Percentiles rank a stretch among this genome's conserved stretches.
phyloP scores from a whole-genome alignment of 2,888 invertebrate species.

The Lasioglossum figueresi region DNA sequence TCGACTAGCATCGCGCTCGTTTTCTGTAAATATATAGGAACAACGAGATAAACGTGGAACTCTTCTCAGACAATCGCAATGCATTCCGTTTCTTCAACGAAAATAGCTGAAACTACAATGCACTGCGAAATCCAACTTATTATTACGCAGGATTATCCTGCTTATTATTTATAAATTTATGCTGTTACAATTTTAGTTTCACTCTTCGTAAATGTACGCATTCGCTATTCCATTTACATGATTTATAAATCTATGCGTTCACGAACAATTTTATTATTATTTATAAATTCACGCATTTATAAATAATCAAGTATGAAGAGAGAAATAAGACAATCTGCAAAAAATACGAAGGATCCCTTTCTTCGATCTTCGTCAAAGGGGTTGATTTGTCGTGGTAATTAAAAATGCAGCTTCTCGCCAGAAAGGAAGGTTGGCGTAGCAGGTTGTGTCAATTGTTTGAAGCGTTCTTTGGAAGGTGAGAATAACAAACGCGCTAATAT shows the following conservation, averaged over 20 bases:
- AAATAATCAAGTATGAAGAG: too few species aligned
- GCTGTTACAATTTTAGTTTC: too few species aligned
- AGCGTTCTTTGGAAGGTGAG: constrained; percentile 19
- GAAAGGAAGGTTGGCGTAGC: background rate
- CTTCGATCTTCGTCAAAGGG: background rate
- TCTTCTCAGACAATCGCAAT: background rate
- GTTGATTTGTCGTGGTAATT: background rate
- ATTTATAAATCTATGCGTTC: background rate
- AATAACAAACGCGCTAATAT: constrained; percentile 45
- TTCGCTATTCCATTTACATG: too few species aligned
- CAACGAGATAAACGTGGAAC: background rate
- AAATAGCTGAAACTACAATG: background rate
- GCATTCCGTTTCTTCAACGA: background rate
- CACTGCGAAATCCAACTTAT: background rate
- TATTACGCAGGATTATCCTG: too few species aligned
- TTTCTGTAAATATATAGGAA: background rate
- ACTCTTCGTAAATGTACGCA: too few species aligned
- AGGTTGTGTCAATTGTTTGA: constrained; percentile 19
- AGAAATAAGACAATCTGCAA: too few species aligned
- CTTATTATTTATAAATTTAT: background rate
- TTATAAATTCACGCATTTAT: background rate
- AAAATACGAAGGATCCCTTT: too few species aligned
- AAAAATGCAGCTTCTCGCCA: background rate
- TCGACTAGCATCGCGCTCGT: background rate
- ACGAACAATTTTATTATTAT: background rate